Percentiles rank a stretch among this genome's conserved stretches.
Evolutionary conservation across 2,888 invertebrate species (phyloP).

Genomic region (Idaea aversata): DNA sequence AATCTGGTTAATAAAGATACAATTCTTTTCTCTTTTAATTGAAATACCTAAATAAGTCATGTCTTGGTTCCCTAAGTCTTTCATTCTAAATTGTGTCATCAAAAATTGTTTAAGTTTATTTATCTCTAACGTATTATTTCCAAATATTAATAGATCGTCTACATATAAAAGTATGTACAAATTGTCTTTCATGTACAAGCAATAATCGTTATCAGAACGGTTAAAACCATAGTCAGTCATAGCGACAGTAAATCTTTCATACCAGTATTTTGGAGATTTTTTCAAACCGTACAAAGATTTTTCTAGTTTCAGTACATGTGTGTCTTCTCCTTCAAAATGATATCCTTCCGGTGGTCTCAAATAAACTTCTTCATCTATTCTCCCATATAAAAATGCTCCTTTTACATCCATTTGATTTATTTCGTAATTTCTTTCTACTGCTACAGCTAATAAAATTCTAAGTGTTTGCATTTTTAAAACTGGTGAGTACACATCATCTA

Average conservation of each 20-base stretch:
- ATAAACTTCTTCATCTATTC: constrained; percentile 23
- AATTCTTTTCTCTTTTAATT: not conserved
- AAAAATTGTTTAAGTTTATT: too few relatives aligned
- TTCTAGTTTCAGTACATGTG: constrained; percentile 11
- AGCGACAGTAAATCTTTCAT: constrained; percentile 10
- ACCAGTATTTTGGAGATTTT: constrained; percentile 13
- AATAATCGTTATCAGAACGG: constrained; percentile 11
- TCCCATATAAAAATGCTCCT: constrained; percentile 26
- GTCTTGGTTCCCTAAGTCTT: constrained; percentile 6
- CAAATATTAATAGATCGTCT: not conserved
- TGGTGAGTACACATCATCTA: constrained; percentile 11
- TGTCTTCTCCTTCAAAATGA: too few relatives aligned
- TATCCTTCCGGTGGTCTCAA: constrained; percentile 15
- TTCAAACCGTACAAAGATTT: constrained; percentile 23
- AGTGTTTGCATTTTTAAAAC: constrained; percentile 9
- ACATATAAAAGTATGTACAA: constrained; percentile 4
- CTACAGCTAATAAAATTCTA: constrained; percentile 18
- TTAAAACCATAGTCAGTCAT: constrained; percentile 11
- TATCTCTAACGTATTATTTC: not conserved
- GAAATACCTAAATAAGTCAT: constrained; percentile 2
- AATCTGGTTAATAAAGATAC: not conserved
- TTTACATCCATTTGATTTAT: constrained; percentile 21
- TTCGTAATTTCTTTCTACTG: constrained; percentile 8
- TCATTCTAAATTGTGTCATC: constrained; percentile 5
- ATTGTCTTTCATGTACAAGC: constrained; percentile 11